Evolutionary conservation across 2,113 vertebrate species (phyloP).

Genomic region (Jacana jacana): DNA sequence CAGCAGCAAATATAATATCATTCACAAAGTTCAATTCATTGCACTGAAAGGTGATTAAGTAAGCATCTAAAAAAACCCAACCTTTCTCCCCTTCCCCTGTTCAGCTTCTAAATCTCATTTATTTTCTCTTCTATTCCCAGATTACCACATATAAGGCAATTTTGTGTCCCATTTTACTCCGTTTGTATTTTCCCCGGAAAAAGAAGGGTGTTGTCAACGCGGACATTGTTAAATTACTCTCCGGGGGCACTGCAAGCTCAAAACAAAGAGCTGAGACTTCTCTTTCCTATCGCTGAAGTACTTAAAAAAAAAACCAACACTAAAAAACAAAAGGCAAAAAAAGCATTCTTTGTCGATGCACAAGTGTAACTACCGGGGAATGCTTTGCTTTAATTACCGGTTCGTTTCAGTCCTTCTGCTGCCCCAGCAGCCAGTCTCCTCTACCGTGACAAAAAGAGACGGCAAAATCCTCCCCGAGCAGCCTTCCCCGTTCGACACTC

Average conservation of each 20-base stretch:
- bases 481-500: neutral
- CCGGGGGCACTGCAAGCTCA: neutral
- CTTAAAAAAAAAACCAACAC: neutral
- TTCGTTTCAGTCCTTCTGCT: neutral
- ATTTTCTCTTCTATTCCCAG: neutral
- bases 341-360: neutral
- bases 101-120: neutral
- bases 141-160: neutral
- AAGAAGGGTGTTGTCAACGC: neutral
- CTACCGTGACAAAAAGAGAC: neutral
- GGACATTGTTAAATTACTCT: neutral
- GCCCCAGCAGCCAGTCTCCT: neutral
- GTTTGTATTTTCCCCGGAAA: neutral
- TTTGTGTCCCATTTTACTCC: neutral
- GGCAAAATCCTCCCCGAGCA: neutral
- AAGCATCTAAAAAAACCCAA: neutral
- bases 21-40: conserved; percentile 53
- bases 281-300: neutral
- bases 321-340: neutral
- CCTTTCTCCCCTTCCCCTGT: neutral
- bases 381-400: neutral
- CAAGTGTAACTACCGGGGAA: neutral
- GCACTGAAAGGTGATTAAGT: neutral
- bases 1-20: neutral
- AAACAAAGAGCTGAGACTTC: conserved; percentile 15